These are phyloP conservation scores for Spizella passerina DNA, from an alignment of 2,797 vertebrate genomes.

Conservation along the genomic window DNA sequence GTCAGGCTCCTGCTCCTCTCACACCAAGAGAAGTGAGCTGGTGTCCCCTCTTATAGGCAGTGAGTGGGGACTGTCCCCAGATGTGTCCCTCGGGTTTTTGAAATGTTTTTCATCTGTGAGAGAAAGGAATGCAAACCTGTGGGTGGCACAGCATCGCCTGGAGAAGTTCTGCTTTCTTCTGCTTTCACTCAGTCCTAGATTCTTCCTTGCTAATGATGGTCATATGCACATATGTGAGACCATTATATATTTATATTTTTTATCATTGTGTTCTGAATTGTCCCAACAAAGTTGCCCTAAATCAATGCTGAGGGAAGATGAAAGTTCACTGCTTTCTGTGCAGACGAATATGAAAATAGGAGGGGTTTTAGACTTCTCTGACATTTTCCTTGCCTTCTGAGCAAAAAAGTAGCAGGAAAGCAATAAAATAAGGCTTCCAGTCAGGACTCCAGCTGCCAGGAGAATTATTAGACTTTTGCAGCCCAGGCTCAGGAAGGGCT, in stretches of 20 bases:
- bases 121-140: not conserved
- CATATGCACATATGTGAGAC: not conserved
- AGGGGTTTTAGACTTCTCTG: not conserved
- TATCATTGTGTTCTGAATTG: not conserved
- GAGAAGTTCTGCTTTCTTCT: not conserved
- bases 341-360: not conserved
- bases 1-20: not conserved
- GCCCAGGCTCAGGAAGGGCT: not conserved
- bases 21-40: not conserved
- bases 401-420: not conserved
- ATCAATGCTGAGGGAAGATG: not conserved
- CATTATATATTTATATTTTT: not conserved
- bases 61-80: not conserved
- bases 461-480: slow-evolving; percentile 10
- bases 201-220: not conserved
- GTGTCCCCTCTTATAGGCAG: not conserved
- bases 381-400: not conserved
- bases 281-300: not conserved
- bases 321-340: not conserved
- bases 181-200: not conserved
- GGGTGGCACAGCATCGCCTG: not conserved
- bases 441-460: not conserved
- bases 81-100: accelerated
- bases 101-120: not conserved
- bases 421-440: not conserved